These are phyloP conservation scores for Eurytoma adleriae DNA, from an alignment of 2,888 invertebrate genomes.

Conservation along the genomic window DNA sequence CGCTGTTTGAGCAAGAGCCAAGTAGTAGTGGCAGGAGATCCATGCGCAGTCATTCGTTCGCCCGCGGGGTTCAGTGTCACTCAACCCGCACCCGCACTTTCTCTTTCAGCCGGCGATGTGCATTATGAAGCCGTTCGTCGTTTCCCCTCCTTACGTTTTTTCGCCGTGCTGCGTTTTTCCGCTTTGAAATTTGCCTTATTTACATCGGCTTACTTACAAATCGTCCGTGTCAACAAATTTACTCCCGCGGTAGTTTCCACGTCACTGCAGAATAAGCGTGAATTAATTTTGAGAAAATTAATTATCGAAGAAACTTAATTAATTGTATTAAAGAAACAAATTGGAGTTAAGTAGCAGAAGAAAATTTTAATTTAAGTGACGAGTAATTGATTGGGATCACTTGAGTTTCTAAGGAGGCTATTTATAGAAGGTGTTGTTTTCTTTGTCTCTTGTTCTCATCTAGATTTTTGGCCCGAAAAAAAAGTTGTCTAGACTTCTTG, in stretches of 20 bases:
- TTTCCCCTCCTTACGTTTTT: neutral
- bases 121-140: too few relatives aligned
- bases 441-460: conserved; percentile 16
- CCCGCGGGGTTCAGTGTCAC: conserved; percentile 46
- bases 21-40: conserved; percentile 4
- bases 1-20: conserved; percentile 24
- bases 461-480: conserved; percentile 17
- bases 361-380: too few relatives aligned
- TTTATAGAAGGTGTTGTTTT: conserved; percentile 30
- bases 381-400: neutral
- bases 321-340: too few relatives aligned
- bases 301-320: too few relatives aligned
- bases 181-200: neutral
- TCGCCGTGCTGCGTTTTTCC: neutral
- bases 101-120: conserved; percentile 19
- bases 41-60: conserved; percentile 40
- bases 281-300: too few relatives aligned
- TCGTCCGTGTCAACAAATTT: too few relatives aligned
- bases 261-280: too few relatives aligned
- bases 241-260: too few relatives aligned
- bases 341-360: too few relatives aligned
- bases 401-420: neutral
- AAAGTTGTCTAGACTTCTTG: conserved; percentile 51
- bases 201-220: too few relatives aligned
- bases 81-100: conserved; percentile 47